phyloP scores from a whole-genome alignment of 2,888 invertebrate species.

The Podotricha telesiphe region DNA sequence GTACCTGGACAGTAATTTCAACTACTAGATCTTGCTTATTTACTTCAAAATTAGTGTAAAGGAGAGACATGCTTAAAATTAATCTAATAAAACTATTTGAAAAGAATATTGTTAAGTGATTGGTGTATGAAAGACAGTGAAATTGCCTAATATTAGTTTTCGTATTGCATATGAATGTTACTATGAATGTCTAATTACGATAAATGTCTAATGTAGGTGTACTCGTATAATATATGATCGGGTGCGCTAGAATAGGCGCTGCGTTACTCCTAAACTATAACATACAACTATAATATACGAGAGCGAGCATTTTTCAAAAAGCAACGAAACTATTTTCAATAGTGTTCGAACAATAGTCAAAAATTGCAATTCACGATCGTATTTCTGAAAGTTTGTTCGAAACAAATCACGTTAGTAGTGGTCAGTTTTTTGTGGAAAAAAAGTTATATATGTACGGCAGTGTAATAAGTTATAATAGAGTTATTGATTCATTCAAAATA shows the following conservation, averaged over 20 bases:
- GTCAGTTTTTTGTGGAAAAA: neutral
- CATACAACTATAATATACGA: neutral
- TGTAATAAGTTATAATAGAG: neutral
- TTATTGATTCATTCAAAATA: neutral
- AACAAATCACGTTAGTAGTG: neutral
- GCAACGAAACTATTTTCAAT: neutral
- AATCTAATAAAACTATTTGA: too few relatives aligned
- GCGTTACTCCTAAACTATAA: too few relatives aligned
- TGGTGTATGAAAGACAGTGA: too few relatives aligned
- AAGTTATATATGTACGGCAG: neutral
- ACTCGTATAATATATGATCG: slow-evolving; percentile 9
- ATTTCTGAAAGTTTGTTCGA: slow-evolving; percentile 5
- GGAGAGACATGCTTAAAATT: too few relatives aligned
- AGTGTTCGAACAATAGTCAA: slow-evolving; percentile 8
- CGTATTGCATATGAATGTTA: too few relatives aligned
- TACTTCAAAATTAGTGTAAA: too few relatives aligned
- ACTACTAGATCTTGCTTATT: too few relatives aligned
- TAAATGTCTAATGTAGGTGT: too few relatives aligned
- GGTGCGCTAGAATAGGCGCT: neutral
- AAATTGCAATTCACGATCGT: slow-evolving; percentile 13
- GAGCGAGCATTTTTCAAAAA: slow-evolving; percentile 2
- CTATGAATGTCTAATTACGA: too few relatives aligned
- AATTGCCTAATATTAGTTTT: too few relatives aligned
- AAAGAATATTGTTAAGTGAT: too few relatives aligned
- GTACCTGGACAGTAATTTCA: too few relatives aligned